phyloP scores from a whole-genome alignment of 2,113 vertebrate genomes.

The Hyperoodon ampullatus region DNA sequence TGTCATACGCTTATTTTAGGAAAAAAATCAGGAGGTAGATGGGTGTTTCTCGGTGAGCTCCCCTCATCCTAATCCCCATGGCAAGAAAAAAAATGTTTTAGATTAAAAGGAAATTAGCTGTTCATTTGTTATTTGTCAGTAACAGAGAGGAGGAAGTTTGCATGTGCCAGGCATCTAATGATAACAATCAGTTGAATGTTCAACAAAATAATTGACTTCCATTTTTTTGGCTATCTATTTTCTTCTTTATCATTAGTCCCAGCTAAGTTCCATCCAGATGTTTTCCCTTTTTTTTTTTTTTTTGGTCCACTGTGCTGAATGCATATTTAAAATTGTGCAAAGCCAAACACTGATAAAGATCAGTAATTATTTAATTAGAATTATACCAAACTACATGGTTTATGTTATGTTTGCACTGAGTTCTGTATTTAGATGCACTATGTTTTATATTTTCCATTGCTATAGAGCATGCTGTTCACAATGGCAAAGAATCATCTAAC shows the following conservation, averaged over 20 bases:
- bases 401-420: background rate
- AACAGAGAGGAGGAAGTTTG: background rate
- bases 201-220: background rate
- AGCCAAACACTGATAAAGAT: background rate
- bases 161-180: background rate
- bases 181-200: background rate
- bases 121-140: background rate
- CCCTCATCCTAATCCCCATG: background rate
- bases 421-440: background rate
- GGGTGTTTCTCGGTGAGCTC: background rate
- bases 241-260: background rate
- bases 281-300: background rate
- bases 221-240: background rate
- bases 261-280: background rate
- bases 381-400: rapidly evolving
- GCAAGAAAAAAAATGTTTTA: background rate
- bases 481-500: conserved; percentile 23
- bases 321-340: background rate
- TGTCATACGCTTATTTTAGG: background rate
- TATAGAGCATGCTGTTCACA: background rate
- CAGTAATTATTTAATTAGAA: conserved; percentile 53
- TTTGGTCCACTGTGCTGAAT: background rate
- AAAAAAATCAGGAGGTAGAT: background rate
- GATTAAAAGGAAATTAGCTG: background rate
- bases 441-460: background rate